A percentile compares a stretch with the other conserved stretches of the same genome.
Evolutionary conservation across 2,797 vertebrate species (phyloP).

Genomic region (Microctenopoma lineatum): DNA sequence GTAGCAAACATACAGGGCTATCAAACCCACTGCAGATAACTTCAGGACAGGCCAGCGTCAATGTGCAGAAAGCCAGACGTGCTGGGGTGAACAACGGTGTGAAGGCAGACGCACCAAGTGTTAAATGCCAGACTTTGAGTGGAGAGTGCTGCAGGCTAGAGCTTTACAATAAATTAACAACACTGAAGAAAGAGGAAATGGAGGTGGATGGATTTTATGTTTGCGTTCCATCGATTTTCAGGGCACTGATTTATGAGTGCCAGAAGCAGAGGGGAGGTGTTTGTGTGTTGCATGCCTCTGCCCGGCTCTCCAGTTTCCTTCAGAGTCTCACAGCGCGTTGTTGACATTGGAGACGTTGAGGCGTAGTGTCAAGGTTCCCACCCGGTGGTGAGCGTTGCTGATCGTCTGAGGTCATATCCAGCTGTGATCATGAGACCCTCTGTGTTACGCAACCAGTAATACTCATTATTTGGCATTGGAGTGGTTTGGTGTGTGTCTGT

Average conservation of each 20-base stretch:
- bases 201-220: slow-evolving; percentile 49
- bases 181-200: slow-evolving; percentile 53
- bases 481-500: neutral
- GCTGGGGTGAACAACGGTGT: slow-evolving; percentile 28
- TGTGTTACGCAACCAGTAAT: slow-evolving; percentile 16
- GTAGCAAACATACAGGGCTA: slow-evolving; percentile 51
- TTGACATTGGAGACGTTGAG: slow-evolving; percentile 47
- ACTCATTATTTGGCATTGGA: slow-evolving; percentile 16
- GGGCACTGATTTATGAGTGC: slow-evolving; percentile 56
- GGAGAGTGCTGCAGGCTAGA: slow-evolving; percentile 10
- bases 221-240: slow-evolving; percentile 46
- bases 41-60: slow-evolving; percentile 54
- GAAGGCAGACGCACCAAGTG: slow-evolving; percentile 27
- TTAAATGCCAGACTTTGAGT: slow-evolving; percentile 27
- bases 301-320: slow-evolving; percentile 32
- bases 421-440: slow-evolving; percentile 25
- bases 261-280: slow-evolving; percentile 16
- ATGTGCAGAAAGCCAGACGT: slow-evolving; percentile 18
- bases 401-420: slow-evolving; percentile 38
- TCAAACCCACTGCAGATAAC: slow-evolving; percentile 58
- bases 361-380: slow-evolving; percentile 61
- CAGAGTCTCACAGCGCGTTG: slow-evolving; percentile 11
- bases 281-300: slow-evolving; percentile 24
- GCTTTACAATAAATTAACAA: slow-evolving; percentile 67
- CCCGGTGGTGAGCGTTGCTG: slow-evolving; percentile 53